A percentile compares a stretch with the other conserved stretches of the same genome.
Conservation (phyloP, 2,888 invertebrate genomes). For the Pimpla rufipes region DNA sequence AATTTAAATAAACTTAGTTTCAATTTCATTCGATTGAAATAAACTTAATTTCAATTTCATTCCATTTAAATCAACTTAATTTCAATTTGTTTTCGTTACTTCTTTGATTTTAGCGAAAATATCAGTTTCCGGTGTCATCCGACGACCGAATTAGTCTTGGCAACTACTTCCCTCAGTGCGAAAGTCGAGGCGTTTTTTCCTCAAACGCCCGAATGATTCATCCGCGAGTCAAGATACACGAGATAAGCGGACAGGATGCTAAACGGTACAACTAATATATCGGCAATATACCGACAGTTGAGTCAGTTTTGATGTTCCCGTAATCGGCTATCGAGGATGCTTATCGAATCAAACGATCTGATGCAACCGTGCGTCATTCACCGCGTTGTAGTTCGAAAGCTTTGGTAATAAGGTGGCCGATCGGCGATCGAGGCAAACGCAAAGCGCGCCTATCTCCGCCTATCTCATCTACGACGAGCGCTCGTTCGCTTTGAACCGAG, state of each 20-base stretch:
- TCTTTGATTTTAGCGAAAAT: too few species aligned
- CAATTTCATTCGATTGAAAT: too few species aligned
- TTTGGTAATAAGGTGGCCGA: conserved; percentile 10
- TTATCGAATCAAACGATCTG: conserved; percentile 11
- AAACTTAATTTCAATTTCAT: too few species aligned
- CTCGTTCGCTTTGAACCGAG: not conserved
- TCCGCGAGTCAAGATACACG: not conserved
- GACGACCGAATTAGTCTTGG: too few species aligned
- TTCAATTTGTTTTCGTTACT: too few species aligned
- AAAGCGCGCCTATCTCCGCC: not conserved
- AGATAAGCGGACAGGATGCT: not conserved
- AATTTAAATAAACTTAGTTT: too few species aligned
- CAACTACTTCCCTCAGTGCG: too few species aligned
- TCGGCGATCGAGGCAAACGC: not conserved
- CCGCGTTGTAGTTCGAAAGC: not conserved
- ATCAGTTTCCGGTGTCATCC: too few species aligned
- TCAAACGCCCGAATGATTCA: not conserved
- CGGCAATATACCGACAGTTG: not conserved
- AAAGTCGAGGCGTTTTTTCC: too few species aligned
- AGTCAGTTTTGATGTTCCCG: conserved; percentile 28
- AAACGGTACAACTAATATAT: not conserved
- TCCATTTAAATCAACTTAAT: too few species aligned
- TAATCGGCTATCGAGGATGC: conserved; percentile 1
- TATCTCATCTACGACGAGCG: conserved; percentile 8
- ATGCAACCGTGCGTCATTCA: conserved; percentile 27